Base-by-base conservation (phyloP, 2,888 invertebrate genomes). In the Smittia aterrima region DNA sequence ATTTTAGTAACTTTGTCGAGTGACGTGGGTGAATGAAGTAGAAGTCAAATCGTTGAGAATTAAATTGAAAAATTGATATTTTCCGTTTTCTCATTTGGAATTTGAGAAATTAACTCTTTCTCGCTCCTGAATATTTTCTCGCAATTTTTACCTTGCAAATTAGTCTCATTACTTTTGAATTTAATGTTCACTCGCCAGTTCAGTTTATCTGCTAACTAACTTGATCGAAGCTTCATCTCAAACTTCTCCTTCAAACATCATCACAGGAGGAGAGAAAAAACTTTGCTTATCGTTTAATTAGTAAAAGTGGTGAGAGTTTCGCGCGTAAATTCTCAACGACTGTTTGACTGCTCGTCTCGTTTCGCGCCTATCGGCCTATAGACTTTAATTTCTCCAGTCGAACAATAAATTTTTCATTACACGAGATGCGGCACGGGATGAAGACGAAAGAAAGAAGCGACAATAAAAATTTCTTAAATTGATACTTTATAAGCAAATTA, bases 401-500 rank as follows among this genome's bases (percentile, higher is more conserved):
- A 47, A 58, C 58, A 58, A 58, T 64, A 64, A 64, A 64, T 64
- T 67, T 67, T 67, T 40, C 41, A 40, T 66, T 66, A 64, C 25
- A 27, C 25, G 27, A 25, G 27, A 64, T 64, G 64, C n/a, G 27
- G 27, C n/a, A 27, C 66, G 25, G 9, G 9, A 4, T 18, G n/a
- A n/a, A 20, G 2, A 3, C 4, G 9, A 7, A 16, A 54, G 20
- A 54, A 20, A 24, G 16, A 16, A 22, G 16, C 38, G 13, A 38
- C 24, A 74, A 74, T 74, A 32, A 74, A 66, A 66, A 74, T 66
- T 54, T 74, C 41, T 24, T 27, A 62, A 74, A 74, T 74, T 74
- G 74, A 74, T 74, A 74, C 74, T 74, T 74, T 74, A 74, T 74
- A 66, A 66, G 74, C 74, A 74, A 74, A 74, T 66, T 40, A 64